Evolutionary conservation across 2,113 vertebrate species (phyloP), one percentile per base, ranked within the genome.

Genomic region (Heterotis niloticus): DNA sequence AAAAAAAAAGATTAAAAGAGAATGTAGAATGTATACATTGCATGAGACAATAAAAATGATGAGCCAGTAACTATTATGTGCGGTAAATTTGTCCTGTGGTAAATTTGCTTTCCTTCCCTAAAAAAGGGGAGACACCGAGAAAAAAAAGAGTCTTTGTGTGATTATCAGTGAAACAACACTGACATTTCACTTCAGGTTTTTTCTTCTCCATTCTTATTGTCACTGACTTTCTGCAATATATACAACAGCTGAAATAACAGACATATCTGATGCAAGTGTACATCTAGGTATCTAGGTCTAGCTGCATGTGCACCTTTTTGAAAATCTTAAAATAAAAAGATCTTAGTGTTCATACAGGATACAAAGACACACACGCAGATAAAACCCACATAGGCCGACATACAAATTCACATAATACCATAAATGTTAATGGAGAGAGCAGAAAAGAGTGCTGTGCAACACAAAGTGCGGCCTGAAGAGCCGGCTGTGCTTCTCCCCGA

Each of bases 381-480:
- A 44, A 44, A 44, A 51, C n/a, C 18, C 75, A 76, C 59, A 76
- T 28, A 65, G 26, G 64, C 26, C 44, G 59, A 64, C n/a, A 64
- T 57, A 62, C 57, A 34, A 67, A 64, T 13, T 13, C 69, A n/a
- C 69, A 71, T 57, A 78, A 16, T 52, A 75, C 70, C 3, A 44
- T 44, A 44, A 44, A 44, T 7, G 3, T 76, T 29, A 75, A 76
- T 76, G 59, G 18, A 26, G 28, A 18, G 34, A 76, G 34, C 66
- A 51, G 23, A 18, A 79, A n/a, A 56, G 24, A 23, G 18, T 59
- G 23, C 24, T 23, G 18, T 18, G n/a, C 18, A 29, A 17, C 11
- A 34, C 20, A 67, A 77, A 67, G 34, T 10, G 67, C 13, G 51
- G 66, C 52, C 67, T 77, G 44, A 28, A 29, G 11, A 66, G 23